phyloP scores from a whole-genome alignment of 2,888 invertebrate species.

The Biston stratarius region DNA sequence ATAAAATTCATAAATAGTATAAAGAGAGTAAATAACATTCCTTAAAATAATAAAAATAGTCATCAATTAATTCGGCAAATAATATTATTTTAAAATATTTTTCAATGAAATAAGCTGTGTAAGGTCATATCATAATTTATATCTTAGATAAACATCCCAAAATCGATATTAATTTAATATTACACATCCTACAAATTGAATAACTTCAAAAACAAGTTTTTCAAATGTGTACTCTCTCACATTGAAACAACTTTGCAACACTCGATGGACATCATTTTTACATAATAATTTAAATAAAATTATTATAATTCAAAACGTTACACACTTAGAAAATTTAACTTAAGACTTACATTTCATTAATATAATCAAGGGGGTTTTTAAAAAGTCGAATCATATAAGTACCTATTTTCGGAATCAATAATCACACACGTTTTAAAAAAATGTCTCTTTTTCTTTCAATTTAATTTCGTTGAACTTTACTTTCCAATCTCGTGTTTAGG shows the following conservation, averaged over 20 bases:
- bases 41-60: slow-evolving; percentile 74
- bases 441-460: slow-evolving; percentile 14
- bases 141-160: slow-evolving; percentile 39
- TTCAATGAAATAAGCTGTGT: slow-evolving; percentile 39
- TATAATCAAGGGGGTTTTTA: slow-evolving; percentile 18
- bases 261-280: slow-evolving; percentile 20
- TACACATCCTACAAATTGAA: slow-evolving; percentile 21
- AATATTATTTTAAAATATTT: slow-evolving; percentile 49
- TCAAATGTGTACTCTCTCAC: neutral
- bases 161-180: slow-evolving; percentile 33
- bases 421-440: slow-evolving; percentile 20
- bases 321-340: slow-evolving; percentile 22
- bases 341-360: slow-evolving; percentile 21
- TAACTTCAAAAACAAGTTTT: slow-evolving; percentile 32
- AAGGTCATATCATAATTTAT: slow-evolving; percentile 34
- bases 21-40: slow-evolving; percentile 79
- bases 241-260: slow-evolving; percentile 10
- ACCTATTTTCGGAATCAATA: slow-evolving; percentile 18
- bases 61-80: slow-evolving; percentile 71
- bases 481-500: slow-evolving; percentile 4
- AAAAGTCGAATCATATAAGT: slow-evolving; percentile 25
- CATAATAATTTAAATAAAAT: slow-evolving; percentile 24
- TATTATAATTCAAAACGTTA: slow-evolving; percentile 23
- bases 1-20: slow-evolving; percentile 71
- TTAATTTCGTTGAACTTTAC: neutral